Conservation (phyloP, 2,797 vertebrate species). For the Arctocebus calabarensis region DNA sequence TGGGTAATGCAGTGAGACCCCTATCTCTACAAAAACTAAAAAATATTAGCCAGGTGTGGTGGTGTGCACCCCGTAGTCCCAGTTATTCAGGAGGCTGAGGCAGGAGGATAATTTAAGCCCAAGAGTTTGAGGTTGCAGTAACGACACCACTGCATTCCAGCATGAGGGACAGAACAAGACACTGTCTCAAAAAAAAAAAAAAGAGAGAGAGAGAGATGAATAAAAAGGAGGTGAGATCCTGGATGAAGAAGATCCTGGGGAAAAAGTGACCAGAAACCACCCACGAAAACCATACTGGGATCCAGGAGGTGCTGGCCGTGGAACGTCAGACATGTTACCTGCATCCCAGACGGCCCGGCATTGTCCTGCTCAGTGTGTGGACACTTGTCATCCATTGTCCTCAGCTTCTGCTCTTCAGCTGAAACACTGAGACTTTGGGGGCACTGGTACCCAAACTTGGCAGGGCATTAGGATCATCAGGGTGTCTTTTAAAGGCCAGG, state of each 20-base stretch:
- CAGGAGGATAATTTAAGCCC: not conserved
- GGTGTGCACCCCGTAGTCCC: not conserved
- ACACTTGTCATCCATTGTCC: not conserved
- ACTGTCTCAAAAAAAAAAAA: too few species aligned
- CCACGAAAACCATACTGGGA: not conserved
- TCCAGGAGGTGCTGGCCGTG: not conserved
- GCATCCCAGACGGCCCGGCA: not conserved
- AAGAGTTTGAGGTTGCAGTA: too few species aligned
- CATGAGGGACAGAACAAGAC: too few species aligned
- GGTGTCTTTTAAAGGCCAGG: not conserved
- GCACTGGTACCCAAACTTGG: not conserved
- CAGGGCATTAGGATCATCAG: not conserved
- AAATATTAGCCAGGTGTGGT: too few species aligned
- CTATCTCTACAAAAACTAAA: too few species aligned
- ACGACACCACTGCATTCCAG: too few species aligned
- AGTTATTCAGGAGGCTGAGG: not conserved
- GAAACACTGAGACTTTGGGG: not conserved
- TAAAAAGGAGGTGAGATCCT: not conserved
- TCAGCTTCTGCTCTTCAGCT: not conserved
- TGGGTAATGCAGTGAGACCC: too few species aligned
- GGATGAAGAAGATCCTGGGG: too few species aligned
- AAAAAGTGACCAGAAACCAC: not conserved
- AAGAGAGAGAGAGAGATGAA: too few species aligned
- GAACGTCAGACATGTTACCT: accelerated
- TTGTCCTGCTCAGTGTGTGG: too few species aligned